Base-by-base conservation (phyloP, 2,888 invertebrate genomes). In the Lepidocyrtinus sp. region DNA sequence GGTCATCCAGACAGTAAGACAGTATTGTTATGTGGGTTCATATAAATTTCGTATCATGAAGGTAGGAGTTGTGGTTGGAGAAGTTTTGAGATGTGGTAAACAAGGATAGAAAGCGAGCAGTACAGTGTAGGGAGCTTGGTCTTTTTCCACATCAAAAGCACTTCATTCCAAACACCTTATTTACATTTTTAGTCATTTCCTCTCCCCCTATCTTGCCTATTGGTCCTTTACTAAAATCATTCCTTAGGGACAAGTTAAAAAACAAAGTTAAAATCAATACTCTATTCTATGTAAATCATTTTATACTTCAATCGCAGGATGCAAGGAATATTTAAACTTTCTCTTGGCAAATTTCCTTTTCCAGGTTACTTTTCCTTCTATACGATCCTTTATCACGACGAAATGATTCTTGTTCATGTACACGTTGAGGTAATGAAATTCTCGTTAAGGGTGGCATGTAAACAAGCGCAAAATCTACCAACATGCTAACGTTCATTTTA, bases 141-240 rank as follows among this genome's bases (percentile, higher is more conserved):
- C 50, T 70, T 70, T 80, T 64, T 67, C 27, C 70, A 63, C 68
- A 68, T 65, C 73, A 61, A 80, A 74, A 70, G 59, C 73, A 74
- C 64, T 80, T 74, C 64, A 62, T 22, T 79, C 45, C 74, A 64
- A 74, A 80, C 74, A 75, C 69, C 81, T 68, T 76, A 71, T 78
- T 78, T 68, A 65, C 70, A 75, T 80, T 80, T 80, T 75, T 72
- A 59, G 67, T 63, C 64, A 24, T 50, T 69, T 70, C 61, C 63
- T 63, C 72, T 63, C 70, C 27, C 45, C 15, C 61, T 73, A 19
- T 27, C 21, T 45, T 26, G 26, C 65, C 7, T 45, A 2, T 1
- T 27, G 24, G 15, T 5, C 27, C 19, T 2, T 59, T 27, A 50
- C 9, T 9, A 17, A n/a, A 25, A 24, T 27, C 73, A 73, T 64